Evolutionary conservation across 1,140 invertebrate genomes (phyloP).

Genomic region (Drosophila nannoptera): DNA sequence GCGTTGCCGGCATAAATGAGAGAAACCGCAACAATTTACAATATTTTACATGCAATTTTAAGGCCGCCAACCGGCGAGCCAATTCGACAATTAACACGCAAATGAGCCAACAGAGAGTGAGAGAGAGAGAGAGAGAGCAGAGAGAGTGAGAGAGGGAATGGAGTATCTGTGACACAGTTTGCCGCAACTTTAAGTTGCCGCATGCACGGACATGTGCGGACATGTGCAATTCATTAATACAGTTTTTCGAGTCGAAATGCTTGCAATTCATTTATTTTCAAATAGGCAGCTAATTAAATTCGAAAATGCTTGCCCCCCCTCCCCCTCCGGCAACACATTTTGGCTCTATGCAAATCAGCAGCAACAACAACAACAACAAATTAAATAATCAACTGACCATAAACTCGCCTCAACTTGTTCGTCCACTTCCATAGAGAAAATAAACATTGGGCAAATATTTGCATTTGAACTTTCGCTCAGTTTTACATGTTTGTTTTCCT

Average conservation of each 20-base stretch:
- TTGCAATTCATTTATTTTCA: conserved; percentile 42
- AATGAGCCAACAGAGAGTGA: conserved; percentile 48
- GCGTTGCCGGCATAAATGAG: conserved; percentile 26
- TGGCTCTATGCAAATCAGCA: conserved; percentile 30
- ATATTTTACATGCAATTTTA: conserved; percentile 68
- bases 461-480: conserved; percentile 67
- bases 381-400: conserved; percentile 65
- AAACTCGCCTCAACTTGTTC: conserved; percentile 50
- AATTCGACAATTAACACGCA: conserved; percentile 64
- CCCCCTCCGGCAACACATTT: too few species aligned
- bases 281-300: conserved; percentile 30
- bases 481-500: conserved; percentile 26
- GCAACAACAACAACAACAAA: conserved; percentile 21
- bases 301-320: not conserved
- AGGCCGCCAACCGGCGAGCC: conserved; percentile 40
- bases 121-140: too few species aligned
- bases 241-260: not conserved
- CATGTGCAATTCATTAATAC: conserved; percentile 23
- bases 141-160: too few species aligned
- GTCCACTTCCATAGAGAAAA: conserved; percentile 41
- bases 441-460: conserved; percentile 68
- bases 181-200: conserved; percentile 18
- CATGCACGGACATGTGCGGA: conserved; percentile 5
- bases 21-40: conserved; percentile 66
- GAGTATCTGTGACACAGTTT: conserved; percentile 16